Base-by-base conservation (phyloP, 2,888 invertebrate species). In the Dysmachus trigonus region DNA sequence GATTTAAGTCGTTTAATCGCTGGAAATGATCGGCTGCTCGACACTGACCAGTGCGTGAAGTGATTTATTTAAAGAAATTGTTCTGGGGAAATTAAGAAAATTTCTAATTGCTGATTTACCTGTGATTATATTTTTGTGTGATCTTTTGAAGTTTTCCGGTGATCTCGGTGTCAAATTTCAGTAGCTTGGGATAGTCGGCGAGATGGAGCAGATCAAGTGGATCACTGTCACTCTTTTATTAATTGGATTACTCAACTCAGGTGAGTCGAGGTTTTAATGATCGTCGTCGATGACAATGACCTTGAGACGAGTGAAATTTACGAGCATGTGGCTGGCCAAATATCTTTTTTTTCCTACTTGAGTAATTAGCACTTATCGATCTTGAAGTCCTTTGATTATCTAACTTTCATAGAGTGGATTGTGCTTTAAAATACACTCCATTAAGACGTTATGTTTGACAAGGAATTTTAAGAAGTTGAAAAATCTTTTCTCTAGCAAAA, bases 221-320 rank as follows among this genome's bases (percentile, higher is more conserved):
- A 31, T 81, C 53, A 81, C 35, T 13, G 62, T 81, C 47, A 33
- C 53, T 33, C 18, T 81, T 10, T 15, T 81, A 2, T 33, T 81
- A 62, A 81, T 81, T 81, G 81, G 81, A 81, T 53, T 81, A 81
- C 33, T 81, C 53, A 81, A 62, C 53, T 53, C 81, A 81, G 81
- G 81, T 81, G 53, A 81, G 81, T 81, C 30, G 51, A 3, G 30
- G 27, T 38, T 18, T 33, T 18, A 22, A 10, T 18, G 62, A 62
- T 62, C 27, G 62, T 62, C 3, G n/a, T n/a, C n/a, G n/a, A n/a
- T n/a, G n/a, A n/a, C n/a, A 3, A 62, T 22, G 81, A 81, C 47
- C 81, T 77, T 77, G 47, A 47, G 62, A 62, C 62, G 3, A n/a
- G 18, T 8, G 10, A 62, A 27, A 62, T 62, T 62, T 18, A 10